Percentiles rank a stretch among this genome's conserved stretches.
phyloP scores from a whole-genome alignment of 2,888 invertebrate species.

The Pterostichus niger region DNA sequence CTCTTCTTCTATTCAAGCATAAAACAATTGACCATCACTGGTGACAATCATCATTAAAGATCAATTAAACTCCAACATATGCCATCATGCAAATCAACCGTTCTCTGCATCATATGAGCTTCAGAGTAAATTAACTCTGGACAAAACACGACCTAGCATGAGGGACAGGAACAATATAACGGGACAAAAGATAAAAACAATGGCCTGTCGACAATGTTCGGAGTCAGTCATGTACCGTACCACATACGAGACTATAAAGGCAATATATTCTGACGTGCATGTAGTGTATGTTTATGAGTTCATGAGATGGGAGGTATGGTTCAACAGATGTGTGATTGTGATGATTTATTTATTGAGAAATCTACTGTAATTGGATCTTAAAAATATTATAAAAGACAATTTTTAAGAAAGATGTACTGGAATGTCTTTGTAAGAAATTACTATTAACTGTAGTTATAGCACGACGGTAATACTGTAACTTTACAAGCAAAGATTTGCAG shows the following conservation, averaged over 20 bases:
- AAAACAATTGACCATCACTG: slow-evolving; percentile 29
- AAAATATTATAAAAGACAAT: too few species aligned
- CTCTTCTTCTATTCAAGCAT: background rate
- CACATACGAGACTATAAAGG: slow-evolving; percentile 14
- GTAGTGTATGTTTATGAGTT: slow-evolving; percentile 3
- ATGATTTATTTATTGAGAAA: slow-evolving; percentile 6
- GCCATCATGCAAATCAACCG: slow-evolving; percentile 23
- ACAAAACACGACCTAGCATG: slow-evolving; percentile 7
- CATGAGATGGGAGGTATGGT: background rate
- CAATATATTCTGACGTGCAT: slow-evolving; percentile 7
- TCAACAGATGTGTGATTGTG: slow-evolving; percentile 3
- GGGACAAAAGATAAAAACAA: slow-evolving; percentile 51
- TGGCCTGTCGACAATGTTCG: slow-evolving; percentile 33
- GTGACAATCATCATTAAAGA: slow-evolving; percentile 35
- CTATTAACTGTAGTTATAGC: too few species aligned
- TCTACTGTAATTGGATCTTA: background rate
- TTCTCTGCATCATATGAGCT: background rate
- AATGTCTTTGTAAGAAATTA: too few species aligned
- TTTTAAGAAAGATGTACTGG: too few species aligned
- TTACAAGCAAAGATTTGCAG: too few species aligned
- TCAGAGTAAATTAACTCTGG: slow-evolving; percentile 36
- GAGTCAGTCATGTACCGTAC: slow-evolving; percentile 21
- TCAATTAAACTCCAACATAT: slow-evolving; percentile 34
- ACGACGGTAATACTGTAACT: too few species aligned
- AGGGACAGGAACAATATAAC: slow-evolving; percentile 35